phyloP scores from a whole-genome alignment of 2,888 invertebrate species.

The Spatulosminthurus flaviceps region DNA sequence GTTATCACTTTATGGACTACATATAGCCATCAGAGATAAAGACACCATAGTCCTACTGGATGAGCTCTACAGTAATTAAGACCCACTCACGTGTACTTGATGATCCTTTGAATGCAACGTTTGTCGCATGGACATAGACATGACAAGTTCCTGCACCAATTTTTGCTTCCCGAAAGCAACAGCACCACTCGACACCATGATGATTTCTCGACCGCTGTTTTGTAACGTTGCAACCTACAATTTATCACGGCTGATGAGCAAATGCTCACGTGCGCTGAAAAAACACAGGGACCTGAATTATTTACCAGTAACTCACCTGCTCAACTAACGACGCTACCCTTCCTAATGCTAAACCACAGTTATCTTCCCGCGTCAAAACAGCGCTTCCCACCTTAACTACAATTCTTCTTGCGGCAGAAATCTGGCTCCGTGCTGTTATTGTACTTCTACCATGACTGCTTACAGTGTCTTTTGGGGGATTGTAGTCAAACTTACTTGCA shows the following conservation, averaged over 20 bases:
- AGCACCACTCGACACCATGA: constrained; percentile 98
- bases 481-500: too few species aligned
- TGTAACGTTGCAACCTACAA: constrained; percentile 94
- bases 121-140: constrained; percentile 98
- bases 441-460: too few species aligned
- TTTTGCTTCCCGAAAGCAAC: constrained; percentile 99
- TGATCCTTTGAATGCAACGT: constrained; percentile 85
- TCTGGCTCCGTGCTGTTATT: too few species aligned
- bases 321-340: constrained; percentile 97
- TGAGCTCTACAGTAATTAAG: too few species aligned
- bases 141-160: constrained; percentile 92
- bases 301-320: too few species aligned
- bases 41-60: too few species aligned
- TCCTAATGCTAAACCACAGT: constrained; percentile 94
- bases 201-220: constrained; percentile 94
- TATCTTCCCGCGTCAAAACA: constrained; percentile 96
- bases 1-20: too few species aligned
- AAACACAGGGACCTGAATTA: too few species aligned
- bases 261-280: too few species aligned
- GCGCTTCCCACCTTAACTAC: constrained; percentile 98
- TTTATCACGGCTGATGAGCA: too few species aligned
- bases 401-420: constrained; percentile 87
- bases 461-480: too few species aligned
- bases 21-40: too few species aligned
- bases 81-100: constrained; percentile 61